Conservation (phyloP, 1,140 invertebrate genomes). For the Philopotamus ludificatus region DNA sequence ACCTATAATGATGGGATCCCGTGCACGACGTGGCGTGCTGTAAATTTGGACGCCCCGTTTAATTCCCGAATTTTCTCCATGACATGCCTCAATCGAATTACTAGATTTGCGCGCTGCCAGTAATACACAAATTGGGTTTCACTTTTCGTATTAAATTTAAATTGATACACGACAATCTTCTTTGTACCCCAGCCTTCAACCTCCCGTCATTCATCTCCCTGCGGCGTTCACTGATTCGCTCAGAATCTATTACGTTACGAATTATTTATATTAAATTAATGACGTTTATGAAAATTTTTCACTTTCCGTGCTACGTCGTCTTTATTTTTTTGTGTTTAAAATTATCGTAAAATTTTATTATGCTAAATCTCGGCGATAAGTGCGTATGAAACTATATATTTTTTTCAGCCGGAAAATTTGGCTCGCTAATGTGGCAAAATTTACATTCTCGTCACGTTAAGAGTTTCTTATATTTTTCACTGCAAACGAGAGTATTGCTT, state of each 20-base stretch:
- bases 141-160: slow-evolving; percentile 19
- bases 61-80: slow-evolving; percentile 15
- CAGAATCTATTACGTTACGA: too few relatives aligned
- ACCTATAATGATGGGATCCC: slow-evolving; percentile 20
- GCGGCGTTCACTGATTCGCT: too few relatives aligned
- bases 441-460: not conserved
- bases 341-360: too few relatives aligned
- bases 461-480: not conserved
- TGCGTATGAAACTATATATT: not conserved
- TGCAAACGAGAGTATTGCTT: not conserved
- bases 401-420: not conserved
- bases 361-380: too few relatives aligned
- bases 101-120: slow-evolving; percentile 13
- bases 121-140: slow-evolving; percentile 21
- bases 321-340: too few relatives aligned
- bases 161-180: slow-evolving; percentile 12
- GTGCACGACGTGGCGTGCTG: slow-evolving; percentile 11
- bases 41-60: slow-evolving; percentile 17
- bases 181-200: too few relatives aligned
- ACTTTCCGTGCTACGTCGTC: too few relatives aligned
- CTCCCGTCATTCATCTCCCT: too few relatives aligned
- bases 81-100: slow-evolving; percentile 15
- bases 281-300: too few relatives aligned
- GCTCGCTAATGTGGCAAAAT: not conserved
- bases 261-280: too few relatives aligned